These are phyloP conservation scores for Columba livia DNA, from an alignment of 2,113 vertebrate genomes.

Conservation along the genomic window DNA sequence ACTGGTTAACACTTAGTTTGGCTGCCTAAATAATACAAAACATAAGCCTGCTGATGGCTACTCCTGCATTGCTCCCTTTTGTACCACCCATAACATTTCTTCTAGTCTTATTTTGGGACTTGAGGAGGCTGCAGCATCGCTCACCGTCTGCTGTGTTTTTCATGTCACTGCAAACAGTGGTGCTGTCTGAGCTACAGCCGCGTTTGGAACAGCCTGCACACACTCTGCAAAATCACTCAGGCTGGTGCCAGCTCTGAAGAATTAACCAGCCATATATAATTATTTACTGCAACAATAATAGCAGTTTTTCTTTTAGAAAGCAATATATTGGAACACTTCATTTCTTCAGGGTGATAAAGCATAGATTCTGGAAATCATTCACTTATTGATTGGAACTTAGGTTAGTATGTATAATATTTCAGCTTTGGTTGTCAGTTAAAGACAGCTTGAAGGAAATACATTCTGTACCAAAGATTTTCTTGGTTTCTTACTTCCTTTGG, in stretches of 20 bases:
- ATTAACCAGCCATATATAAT: constrained; percentile 2
- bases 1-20: background rate
- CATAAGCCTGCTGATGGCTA: background rate
- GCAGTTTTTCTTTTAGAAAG: constrained; percentile 29
- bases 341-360: background rate
- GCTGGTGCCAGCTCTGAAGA: background rate
- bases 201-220: background rate
- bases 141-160: background rate
- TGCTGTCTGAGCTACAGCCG: background rate
- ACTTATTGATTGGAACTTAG: background rate
- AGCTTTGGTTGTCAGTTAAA: background rate
- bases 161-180: background rate
- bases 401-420: background rate
- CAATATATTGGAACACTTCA: background rate
- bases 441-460: background rate
- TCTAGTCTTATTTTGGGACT: background rate
- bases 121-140: constrained; percentile 2
- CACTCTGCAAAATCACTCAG: background rate
- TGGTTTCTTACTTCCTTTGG: background rate
- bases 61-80: background rate
- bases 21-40: background rate
- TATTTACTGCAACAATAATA: constrained; percentile 15
- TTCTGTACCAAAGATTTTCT: background rate
- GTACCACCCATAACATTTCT: background rate
- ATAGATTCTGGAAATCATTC: constrained; percentile 13